Evolutionary conservation across 2,797 vertebrate species (phyloP).

Genomic region (Peromyscus attwateri): DNA sequence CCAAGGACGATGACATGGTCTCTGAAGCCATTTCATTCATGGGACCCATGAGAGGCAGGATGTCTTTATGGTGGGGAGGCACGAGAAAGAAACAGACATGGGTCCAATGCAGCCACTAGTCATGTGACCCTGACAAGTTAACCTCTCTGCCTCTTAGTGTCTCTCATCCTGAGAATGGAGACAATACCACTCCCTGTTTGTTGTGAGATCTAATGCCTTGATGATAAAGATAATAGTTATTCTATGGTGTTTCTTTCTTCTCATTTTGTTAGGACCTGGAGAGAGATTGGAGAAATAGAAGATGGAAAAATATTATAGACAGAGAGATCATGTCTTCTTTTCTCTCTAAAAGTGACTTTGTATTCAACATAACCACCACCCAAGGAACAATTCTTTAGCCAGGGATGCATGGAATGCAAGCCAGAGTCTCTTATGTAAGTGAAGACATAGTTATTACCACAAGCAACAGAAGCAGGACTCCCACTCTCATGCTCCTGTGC

Average conservation of each 20-base stretch:
- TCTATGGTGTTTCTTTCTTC: background rate
- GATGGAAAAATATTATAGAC: background rate
- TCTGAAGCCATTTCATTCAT: background rate
- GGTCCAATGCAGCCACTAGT: background rate
- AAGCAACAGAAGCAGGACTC: constrained; percentile 41
- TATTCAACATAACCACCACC: constrained; percentile 18
- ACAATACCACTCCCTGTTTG: background rate
- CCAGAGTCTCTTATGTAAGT: constrained; percentile 58
- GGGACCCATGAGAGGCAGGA: background rate
- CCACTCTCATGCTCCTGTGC: constrained; percentile 12
- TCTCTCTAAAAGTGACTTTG: constrained; percentile 34
- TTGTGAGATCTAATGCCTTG: background rate
- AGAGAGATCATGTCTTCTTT: background rate
- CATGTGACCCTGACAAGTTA: background rate
- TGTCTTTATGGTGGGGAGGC: background rate
- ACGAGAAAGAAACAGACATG: background rate
- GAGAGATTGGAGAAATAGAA: background rate
- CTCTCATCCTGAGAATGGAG: background rate
- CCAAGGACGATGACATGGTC: background rate
- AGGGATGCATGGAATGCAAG: background rate
- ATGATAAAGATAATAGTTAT: background rate
- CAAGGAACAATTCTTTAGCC: constrained; percentile 7
- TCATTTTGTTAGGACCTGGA: background rate
- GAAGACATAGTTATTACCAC: constrained; percentile 55
- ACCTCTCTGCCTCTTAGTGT: background rate